phyloP scores from a whole-genome alignment of 1,140 invertebrate species.

The Saccostrea cuccullata region DNA sequence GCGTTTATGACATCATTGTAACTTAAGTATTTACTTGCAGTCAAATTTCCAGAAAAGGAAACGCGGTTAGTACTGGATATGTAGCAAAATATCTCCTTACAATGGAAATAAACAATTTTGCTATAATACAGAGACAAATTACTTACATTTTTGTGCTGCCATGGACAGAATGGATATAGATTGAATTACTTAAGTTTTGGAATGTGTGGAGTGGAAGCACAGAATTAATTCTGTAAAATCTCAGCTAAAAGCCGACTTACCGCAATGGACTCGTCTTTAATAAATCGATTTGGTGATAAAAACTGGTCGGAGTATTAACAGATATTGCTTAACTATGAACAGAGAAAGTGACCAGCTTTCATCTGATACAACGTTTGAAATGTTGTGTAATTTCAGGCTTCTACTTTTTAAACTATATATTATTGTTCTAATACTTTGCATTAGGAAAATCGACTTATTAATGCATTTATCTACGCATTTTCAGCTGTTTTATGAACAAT shows the following conservation, averaged over 20 bases:
- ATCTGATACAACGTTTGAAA: background rate
- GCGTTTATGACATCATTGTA: too few species aligned
- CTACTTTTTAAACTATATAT: background rate
- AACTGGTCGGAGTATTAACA: background rate
- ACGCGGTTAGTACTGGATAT: too few species aligned
- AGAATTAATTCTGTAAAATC: slow-evolving; percentile 19
- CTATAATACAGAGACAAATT: background rate
- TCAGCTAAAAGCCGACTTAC: background rate
- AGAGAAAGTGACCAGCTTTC: background rate
- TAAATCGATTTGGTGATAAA: slow-evolving; percentile 19
- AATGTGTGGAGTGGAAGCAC: background rate
- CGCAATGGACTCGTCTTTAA: background rate
- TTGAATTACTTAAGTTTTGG: slow-evolving; percentile 5
- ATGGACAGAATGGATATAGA: background rate
- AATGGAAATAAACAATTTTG: too few species aligned
- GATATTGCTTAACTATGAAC: background rate
- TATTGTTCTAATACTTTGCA: too few species aligned
- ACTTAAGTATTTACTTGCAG: too few species aligned
- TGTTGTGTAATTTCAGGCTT: background rate
- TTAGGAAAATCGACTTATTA: too few species aligned
- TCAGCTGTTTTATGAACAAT: too few species aligned
- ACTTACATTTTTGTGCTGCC: background rate
- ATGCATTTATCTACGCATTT: too few species aligned
- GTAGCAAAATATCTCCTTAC: too few species aligned
- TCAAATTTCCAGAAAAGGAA: too few species aligned